phyloP scores from a whole-genome alignment of 2,888 invertebrate species.

The Molorchus minor region DNA sequence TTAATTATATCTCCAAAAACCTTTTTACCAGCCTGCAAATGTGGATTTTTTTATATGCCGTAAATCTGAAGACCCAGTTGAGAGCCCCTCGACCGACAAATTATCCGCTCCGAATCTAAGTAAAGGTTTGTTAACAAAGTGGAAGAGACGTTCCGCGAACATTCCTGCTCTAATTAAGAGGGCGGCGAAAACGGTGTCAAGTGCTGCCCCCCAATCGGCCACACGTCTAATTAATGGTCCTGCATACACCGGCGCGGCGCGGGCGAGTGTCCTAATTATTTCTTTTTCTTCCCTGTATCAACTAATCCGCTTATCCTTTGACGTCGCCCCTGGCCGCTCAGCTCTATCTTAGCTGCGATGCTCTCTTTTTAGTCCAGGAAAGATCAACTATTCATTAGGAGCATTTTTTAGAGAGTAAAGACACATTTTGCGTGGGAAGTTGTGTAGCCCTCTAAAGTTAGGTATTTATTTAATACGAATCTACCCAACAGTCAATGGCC shows the following conservation, averaged over 20 bases:
- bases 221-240: slow-evolving; percentile 53
- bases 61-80: too few species aligned
- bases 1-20: too few species aligned
- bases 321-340: slow-evolving; percentile 25
- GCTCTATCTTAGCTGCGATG: background rate
- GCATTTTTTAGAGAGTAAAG: too few species aligned
- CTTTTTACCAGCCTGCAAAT: too few species aligned
- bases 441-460: too few species aligned
- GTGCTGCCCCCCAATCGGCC: slow-evolving; percentile 48
- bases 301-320: slow-evolving; percentile 51
- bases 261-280: slow-evolving; percentile 51
- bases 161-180: slow-evolving; percentile 47
- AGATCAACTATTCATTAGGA: too few species aligned
- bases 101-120: background rate
- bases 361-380: background rate
- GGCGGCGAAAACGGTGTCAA: slow-evolving; percentile 49
- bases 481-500: too few species aligned
- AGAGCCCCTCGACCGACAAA: background rate
- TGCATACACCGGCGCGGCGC: slow-evolving; percentile 42
- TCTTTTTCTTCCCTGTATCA: slow-evolving; percentile 49
- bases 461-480: too few species aligned
- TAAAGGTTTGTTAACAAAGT: slow-evolving; percentile 17
- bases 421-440: too few species aligned
- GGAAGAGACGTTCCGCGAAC: slow-evolving; percentile 9
- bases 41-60: too few species aligned